Percentiles rank a stretch among this genome's conserved stretches.
Conservation (phyloP, 1,140 invertebrate genomes). For the Drosophila lowei region DNA sequence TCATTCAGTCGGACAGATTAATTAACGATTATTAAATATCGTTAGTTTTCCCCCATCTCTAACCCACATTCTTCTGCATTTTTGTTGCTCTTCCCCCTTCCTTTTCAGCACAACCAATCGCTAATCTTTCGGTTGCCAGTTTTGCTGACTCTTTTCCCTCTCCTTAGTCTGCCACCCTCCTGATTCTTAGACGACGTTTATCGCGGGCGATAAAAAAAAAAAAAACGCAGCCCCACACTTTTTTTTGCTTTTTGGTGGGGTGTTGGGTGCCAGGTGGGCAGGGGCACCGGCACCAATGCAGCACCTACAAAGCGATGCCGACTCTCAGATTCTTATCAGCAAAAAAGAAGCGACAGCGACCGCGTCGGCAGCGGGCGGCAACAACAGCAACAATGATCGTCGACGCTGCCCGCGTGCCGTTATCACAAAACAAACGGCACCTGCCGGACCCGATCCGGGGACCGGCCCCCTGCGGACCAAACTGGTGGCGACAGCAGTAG, state of each 20-base stretch:
- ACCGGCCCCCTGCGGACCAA: conserved; percentile 45
- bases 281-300: not conserved
- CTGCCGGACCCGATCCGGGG: conserved; percentile 44
- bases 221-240: conserved; percentile 38
- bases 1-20: too few species aligned
- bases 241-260: conserved; percentile 52
- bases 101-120: too few species aligned
- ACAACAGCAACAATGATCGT: conserved; percentile 36
- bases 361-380: conserved; percentile 1
- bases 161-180: conserved; percentile 16
- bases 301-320: conserved; percentile 60
- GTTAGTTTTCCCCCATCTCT: too few species aligned
- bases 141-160: conserved; percentile 6
- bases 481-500: not conserved
- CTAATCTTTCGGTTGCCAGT: not conserved
- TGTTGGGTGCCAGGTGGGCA: conserved; percentile 1
- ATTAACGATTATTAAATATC: too few species aligned
- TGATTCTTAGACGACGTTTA: conserved; percentile 51
- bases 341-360: not conserved
- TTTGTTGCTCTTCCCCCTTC: too few species aligned
- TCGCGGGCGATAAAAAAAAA: conserved; percentile 58
- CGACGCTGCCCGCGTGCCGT: conserved; percentile 21
- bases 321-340: conserved; percentile 54
- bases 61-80: too few species aligned
- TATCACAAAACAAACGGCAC: conserved; percentile 50